These are phyloP conservation scores for Neelides sp. DNA, from an alignment of 1,140 invertebrate species.

Conservation along the genomic window DNA sequence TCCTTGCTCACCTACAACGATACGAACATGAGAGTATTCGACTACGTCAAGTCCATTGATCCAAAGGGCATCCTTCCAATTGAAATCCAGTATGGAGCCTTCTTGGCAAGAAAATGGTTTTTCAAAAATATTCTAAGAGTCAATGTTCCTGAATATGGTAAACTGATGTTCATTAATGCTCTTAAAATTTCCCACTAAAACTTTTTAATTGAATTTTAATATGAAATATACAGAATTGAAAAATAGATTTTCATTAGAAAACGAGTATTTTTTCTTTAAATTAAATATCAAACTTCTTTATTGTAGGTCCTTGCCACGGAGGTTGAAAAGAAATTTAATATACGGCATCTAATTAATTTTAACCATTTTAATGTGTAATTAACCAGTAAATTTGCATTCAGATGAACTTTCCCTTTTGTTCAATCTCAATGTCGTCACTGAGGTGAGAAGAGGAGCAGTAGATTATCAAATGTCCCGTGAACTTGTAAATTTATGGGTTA, in stretches of 20 bases:
- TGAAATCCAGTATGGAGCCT: neutral
- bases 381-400: neutral
- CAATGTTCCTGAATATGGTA: neutral
- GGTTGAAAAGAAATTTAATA: neutral
- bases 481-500: neutral
- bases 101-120: neutral
- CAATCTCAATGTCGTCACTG: neutral
- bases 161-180: too few species aligned
- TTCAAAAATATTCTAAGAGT: neutral
- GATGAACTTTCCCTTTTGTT: neutral
- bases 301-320: too few species aligned
- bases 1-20: too few species aligned
- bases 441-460: neutral
- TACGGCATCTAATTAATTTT: neutral
- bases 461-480: neutral
- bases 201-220: too few species aligned
- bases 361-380: neutral
- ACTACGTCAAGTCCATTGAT: too few species aligned
- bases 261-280: too few species aligned
- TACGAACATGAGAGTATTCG: too few species aligned
- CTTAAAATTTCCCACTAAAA: too few species aligned
- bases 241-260: too few species aligned
- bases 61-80: neutral
- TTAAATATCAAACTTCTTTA: too few species aligned
- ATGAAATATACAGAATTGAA: too few species aligned